A percentile compares a stretch with the other conserved stretches of the same genome.
Evolutionary conservation across 1,140 invertebrate species (phyloP).

Genomic region (Anastrepha ludens): DNA sequence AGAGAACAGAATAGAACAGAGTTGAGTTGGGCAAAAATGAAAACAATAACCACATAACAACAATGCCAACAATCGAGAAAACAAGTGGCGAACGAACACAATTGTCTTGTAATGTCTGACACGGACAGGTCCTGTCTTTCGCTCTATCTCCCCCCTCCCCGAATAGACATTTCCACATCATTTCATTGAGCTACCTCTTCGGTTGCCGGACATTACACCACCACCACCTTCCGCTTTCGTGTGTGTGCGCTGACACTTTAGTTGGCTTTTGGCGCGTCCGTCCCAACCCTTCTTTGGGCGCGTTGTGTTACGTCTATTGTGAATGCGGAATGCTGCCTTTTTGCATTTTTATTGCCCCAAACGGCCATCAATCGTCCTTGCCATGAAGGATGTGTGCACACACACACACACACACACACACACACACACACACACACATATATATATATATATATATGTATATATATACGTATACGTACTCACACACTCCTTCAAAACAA

Average conservation of each 20-base stretch:
- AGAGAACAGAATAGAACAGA: not conserved
- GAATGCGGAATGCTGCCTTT: not conserved
- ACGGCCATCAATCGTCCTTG: constrained; percentile 43
- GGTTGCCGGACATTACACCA: not conserved
- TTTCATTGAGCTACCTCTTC: not conserved
- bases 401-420: not conserved
- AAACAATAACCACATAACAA: not conserved
- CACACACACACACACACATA: not conserved
- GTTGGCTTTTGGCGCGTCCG: not conserved
- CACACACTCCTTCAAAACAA: not conserved
- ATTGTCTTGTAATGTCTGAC: constrained; percentile 4
- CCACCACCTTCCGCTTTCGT: not conserved
- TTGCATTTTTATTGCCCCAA: constrained; percentile 47
- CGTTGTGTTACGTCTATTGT: constrained; percentile 8
- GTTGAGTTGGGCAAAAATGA: not conserved
- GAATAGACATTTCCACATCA: not conserved
- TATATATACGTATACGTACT: not conserved
- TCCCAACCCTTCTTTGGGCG: not conserved
- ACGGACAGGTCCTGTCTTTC: not conserved
- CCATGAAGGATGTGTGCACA: not conserved
- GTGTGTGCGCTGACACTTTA: constrained; percentile 6
- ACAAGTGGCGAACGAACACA: not conserved
- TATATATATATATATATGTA: too few relatives aligned
- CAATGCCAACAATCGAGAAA: not conserved
- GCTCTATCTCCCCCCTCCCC: not conserved